Base-by-base conservation (phyloP, 2,797 vertebrate genomes). In the Pipistrellus nathusii region DNA sequence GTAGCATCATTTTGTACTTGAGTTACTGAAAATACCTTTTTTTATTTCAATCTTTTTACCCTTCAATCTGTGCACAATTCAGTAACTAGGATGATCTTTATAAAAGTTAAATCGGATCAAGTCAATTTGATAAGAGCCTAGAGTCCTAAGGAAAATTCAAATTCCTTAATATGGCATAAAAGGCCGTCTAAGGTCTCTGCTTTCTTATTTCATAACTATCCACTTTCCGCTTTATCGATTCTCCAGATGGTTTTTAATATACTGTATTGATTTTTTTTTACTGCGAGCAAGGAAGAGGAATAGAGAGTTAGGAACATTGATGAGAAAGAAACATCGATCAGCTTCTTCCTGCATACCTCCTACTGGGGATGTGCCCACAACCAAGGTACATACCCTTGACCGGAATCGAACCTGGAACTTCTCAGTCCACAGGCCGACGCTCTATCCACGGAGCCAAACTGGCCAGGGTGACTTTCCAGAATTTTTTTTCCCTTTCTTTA, bases 81-180 rank as follows among this genome's bases (percentile, higher is more conserved):
- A 35, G 48, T 32, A 85, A 88, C 8, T 27, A 88, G 32, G 66
- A 18, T 82, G 84, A 93, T 90, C 44, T 78, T 85, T 78, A 57
- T 53, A 94, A 91, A 91, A 87, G 68, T 84, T 89, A 91, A 53
- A 93, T 69, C 6, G 35, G 62, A 95, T 91, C 21, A 95, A 90
- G 46, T 90, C 48, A 53, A 64, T 93, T 30, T 91, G 77, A 88
- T 64, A 90, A 77, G 82, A 64, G 32, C 68, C 35, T 41, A 59
- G 44, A 46, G 17, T 87, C 35, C 71, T 89, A 64, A 84, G 69
- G 78, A 93, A 92, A 92, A n/a, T 46, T 90, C 66, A 92, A 71
- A 71, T 9, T 88, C 14, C 62, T 87, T 59, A 82, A 20, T 48
- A 84, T 83, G n/a, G 17, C 10, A 86, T n/a, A 6, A 94, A 76